Percentiles rank a stretch among this genome's conserved stretches.
These are phyloP conservation scores for Muscicapa comitata DNA, from an alignment of 2,797 vertebrate species.

Conservation along the genomic window DNA sequence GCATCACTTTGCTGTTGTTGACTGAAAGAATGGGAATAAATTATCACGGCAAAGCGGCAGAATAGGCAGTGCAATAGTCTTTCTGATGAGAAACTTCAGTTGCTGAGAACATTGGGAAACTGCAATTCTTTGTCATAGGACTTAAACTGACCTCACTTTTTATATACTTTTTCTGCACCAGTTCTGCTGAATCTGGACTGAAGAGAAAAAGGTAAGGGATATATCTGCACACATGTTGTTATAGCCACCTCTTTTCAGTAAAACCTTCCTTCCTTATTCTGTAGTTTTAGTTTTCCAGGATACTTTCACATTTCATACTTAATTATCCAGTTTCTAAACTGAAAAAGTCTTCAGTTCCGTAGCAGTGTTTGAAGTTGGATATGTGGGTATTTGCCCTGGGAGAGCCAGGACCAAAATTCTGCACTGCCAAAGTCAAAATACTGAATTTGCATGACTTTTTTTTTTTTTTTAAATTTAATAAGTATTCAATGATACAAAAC, in stretches of 20 bases:
- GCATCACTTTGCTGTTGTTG: not conserved
- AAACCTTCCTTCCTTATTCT: not conserved
- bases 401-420: not conserved
- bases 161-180: not conserved
- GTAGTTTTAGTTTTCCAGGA: not conserved
- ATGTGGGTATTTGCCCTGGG: not conserved
- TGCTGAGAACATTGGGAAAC: not conserved
- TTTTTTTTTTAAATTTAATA: not conserved
- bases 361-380: not conserved
- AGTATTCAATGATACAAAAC: not conserved
- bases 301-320: not conserved
- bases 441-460: not conserved
- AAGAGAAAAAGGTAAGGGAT: conserved; percentile 27
- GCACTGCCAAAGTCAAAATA: not conserved
- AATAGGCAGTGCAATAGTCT: not conserved
- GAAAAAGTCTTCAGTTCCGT: not conserved
- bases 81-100: not conserved
- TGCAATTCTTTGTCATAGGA: not conserved
- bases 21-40: not conserved
- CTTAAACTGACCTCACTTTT: not conserved
- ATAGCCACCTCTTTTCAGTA: not conserved
- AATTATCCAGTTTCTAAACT: not conserved
- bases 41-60: not conserved
- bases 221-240: not conserved
- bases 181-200: not conserved